Conservation (phyloP, 1,140 invertebrate genomes). For the Leptinotarsa undecemlineata region DNA sequence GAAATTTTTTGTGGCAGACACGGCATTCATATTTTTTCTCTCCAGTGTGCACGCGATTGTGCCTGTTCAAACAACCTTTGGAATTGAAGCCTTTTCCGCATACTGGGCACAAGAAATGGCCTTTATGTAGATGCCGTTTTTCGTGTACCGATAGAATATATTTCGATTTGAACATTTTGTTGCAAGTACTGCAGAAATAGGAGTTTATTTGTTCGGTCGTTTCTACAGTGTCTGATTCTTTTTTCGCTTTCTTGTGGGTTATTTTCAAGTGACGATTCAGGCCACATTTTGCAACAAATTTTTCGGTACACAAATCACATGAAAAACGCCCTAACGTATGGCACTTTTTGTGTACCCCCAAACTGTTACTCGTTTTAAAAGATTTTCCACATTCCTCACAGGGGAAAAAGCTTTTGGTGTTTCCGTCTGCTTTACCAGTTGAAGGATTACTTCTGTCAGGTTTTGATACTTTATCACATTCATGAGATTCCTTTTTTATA, state of each 20-base stretch:
- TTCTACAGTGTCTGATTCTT: not conserved
- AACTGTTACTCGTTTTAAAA: not conserved
- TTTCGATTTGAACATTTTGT: slow-evolving; percentile 68
- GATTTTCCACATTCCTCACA: not conserved
- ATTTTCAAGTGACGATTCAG: slow-evolving; percentile 7
- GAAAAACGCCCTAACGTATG: not conserved
- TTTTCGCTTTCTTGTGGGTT: slow-evolving; percentile 11
- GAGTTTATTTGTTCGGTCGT: slow-evolving; percentile 16
- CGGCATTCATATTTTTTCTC: slow-evolving; percentile 65
- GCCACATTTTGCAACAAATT: not conserved
- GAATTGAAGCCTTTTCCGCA: slow-evolving; percentile 67
- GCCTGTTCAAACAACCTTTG: slow-evolving; percentile 42
- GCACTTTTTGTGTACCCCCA: not conserved
- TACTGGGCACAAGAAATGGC: slow-evolving; percentile 62
- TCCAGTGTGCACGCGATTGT: slow-evolving; percentile 53
- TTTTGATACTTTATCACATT: too few species aligned
- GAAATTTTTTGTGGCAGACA: slow-evolving; percentile 64
- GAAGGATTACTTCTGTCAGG: too few species aligned
- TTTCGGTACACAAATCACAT: not conserved
- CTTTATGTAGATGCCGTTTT: slow-evolving; percentile 68
- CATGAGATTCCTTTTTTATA: too few species aligned
- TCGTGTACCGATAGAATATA: slow-evolving; percentile 70
- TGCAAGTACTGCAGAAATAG: slow-evolving; percentile 62
- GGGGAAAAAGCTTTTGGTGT: not conserved
- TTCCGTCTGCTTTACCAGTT: not conserved